Evolutionary conservation across 2,888 invertebrate genomes (phyloP).

Genomic region (Dermolepida albohirtum): DNA sequence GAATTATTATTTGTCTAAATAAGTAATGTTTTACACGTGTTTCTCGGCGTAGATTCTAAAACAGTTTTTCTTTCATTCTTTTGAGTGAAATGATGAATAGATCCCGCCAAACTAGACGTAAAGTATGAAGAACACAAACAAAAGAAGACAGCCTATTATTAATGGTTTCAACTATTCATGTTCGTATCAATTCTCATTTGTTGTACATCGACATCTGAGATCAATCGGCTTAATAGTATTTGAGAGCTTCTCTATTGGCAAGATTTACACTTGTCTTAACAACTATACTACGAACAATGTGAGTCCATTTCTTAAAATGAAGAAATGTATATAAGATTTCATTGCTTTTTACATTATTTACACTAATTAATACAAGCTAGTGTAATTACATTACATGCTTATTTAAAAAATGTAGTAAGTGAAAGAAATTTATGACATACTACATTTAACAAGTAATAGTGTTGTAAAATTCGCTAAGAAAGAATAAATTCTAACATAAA

Average conservation of each 20-base stretch:
- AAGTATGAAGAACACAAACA: conserved; percentile 41
- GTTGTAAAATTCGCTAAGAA: too few species aligned
- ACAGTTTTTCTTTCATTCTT: conserved; percentile 41
- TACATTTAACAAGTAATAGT: too few species aligned
- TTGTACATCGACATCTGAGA: conserved; percentile 48
- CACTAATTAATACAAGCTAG: too few species aligned
- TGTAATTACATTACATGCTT: too few species aligned
- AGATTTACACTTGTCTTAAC: conserved; percentile 37
- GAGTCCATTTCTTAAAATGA: too few species aligned
- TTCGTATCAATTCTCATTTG: conserved; percentile 51
- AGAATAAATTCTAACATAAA: too few species aligned
- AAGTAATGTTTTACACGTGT: conserved; percentile 37
- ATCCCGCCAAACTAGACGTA: conserved; percentile 38
- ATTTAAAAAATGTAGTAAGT: too few species aligned
- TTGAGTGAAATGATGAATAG: conserved; percentile 41
- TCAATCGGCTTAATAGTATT: conserved; percentile 39
- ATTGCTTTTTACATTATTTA: too few species aligned
- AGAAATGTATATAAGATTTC: too few species aligned
- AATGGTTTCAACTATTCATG: conserved; percentile 48
- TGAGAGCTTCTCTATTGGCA: conserved; percentile 33
- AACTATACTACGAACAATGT: conserved; percentile 25
- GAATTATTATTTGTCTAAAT: conserved; percentile 35
- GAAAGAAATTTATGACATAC: too few species aligned
- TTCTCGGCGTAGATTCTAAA: conserved; percentile 22
- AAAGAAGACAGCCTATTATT: conserved; percentile 47